Percentiles rank a stretch among this genome's conserved stretches.
Conservation (phyloP, 2,888 invertebrate species). For the Drosophila paracracens region DNA sequence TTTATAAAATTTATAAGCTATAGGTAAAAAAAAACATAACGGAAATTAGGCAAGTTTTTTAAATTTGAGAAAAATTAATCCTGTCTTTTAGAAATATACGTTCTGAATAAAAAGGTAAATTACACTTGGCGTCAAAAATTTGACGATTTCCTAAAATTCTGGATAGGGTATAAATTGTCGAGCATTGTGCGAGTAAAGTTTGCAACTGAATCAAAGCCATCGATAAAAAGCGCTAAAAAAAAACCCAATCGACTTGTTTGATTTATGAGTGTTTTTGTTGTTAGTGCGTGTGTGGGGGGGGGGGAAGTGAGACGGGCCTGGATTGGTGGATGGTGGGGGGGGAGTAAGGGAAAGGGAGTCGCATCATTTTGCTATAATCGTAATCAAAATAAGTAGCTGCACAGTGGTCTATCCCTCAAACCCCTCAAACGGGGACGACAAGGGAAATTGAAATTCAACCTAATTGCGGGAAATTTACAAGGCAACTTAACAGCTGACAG, state of each 20-base stretch:
- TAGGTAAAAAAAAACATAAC: neutral
- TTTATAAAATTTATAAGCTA: too few species aligned
- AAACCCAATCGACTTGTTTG: constrained; percentile 47
- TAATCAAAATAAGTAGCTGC: constrained; percentile 76
- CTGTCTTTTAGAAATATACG: neutral
- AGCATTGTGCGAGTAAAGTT: constrained; percentile 18
- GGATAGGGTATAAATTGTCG: neutral
- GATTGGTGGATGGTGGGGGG: neutral
- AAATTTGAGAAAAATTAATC: neutral
- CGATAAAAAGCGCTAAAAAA: constrained; percentile 34
- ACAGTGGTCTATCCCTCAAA: neutral
- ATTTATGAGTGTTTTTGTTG: constrained; percentile 45
- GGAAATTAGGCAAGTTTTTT: neutral
- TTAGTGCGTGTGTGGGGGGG: neutral
- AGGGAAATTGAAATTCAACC: constrained; percentile 83
- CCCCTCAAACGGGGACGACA: neutral
- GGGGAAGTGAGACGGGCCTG: neutral
- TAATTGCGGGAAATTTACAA: constrained; percentile 83
- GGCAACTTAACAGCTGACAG: constrained; percentile 76
- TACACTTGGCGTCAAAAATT: neutral
- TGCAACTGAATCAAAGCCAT: constrained; percentile 20
- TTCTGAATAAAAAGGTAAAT: neutral
- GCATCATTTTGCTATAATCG: constrained; percentile 49
- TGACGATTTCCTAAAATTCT: neutral
- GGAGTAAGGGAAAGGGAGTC: neutral